Evolutionary conservation across 1,140 invertebrate species (phyloP).

Genomic region (Drosophila erecta): DNA sequence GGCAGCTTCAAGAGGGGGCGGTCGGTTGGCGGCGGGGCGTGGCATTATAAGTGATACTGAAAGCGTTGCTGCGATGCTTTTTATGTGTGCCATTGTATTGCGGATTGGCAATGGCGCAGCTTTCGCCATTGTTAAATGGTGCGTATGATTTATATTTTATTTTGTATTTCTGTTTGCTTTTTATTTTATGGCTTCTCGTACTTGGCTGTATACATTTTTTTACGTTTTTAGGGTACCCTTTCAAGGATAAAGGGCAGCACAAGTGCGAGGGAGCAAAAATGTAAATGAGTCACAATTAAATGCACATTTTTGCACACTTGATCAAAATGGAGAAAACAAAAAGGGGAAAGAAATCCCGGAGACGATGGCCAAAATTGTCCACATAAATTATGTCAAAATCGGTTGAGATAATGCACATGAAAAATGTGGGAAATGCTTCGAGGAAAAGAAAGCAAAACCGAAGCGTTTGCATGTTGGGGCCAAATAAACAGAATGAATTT

Average conservation of each 20-base stretch:
- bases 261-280: conserved; percentile 29
- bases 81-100: conserved; percentile 75
- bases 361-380: conserved; percentile 36
- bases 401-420: conserved; percentile 74
- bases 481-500: conserved; percentile 78
- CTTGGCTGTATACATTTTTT: conserved; percentile 18
- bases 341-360: conserved; percentile 2
- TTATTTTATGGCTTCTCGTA: conserved; percentile 43
- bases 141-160: conserved; percentile 81
- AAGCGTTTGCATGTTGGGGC: conserved; percentile 70
- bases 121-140: conserved; percentile 77
- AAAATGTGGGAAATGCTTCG: conserved; percentile 71
- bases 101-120: conserved; percentile 58
- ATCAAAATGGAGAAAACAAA: conserved; percentile 12
- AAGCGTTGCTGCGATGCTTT: conserved; percentile 66
- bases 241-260: conserved; percentile 5
- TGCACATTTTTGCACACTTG: conserved; percentile 56
- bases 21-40: conserved; percentile 3
- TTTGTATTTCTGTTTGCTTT: conserved; percentile 52
- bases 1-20: conserved; percentile 32
- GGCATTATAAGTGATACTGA: conserved; percentile 79
- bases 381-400: conserved; percentile 69
- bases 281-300: conserved; percentile 62
- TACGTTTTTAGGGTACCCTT: conserved; percentile 23
- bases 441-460: conserved; percentile 10